A percentile compares a stretch with the other conserved stretches of the same genome.
These are phyloP conservation scores for Deroptyus accipitrinus DNA, from an alignment of 2,113 vertebrate species.

Conservation along the genomic window DNA sequence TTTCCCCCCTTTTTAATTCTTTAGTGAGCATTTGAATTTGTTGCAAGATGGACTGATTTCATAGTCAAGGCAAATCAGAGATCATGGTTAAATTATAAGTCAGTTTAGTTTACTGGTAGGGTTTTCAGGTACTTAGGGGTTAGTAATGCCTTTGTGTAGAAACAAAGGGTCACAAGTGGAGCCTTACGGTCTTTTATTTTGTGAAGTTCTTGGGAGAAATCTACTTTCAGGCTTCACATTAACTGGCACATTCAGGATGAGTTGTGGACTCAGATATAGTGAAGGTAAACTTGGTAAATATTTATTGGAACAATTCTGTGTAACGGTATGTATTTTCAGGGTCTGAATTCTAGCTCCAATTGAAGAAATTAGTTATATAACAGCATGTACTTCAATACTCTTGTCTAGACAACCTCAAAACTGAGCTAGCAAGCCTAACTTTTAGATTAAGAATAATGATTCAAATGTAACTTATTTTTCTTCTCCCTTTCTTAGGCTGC, in stretches of 20 bases:
- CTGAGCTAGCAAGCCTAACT: background rate
- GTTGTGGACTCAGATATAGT: background rate
- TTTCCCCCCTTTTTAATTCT: background rate
- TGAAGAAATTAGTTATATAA: background rate
- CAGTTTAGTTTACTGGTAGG: background rate
- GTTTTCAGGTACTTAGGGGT: background rate
- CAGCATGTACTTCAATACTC: background rate
- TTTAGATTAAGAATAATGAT: background rate
- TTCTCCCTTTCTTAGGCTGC: conserved; percentile 72
- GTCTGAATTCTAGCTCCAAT: background rate
- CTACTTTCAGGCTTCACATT: background rate
- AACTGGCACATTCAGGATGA: background rate
- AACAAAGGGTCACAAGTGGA: background rate
- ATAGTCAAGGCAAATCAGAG: background rate
- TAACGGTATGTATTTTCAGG: background rate
- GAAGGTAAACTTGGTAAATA: background rate
- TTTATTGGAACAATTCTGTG: background rate
- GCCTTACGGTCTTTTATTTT: background rate
- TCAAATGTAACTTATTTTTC: background rate
- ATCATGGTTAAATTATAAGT: background rate
- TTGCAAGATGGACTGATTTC: background rate
- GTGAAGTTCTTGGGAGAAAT: background rate
- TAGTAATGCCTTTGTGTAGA: background rate
- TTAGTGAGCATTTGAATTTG: background rate
- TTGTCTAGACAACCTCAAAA: background rate